phyloP scores from a whole-genome alignment of 92 coral and sea anemone genomes.

The Palythoa caribaeorum region DNA sequence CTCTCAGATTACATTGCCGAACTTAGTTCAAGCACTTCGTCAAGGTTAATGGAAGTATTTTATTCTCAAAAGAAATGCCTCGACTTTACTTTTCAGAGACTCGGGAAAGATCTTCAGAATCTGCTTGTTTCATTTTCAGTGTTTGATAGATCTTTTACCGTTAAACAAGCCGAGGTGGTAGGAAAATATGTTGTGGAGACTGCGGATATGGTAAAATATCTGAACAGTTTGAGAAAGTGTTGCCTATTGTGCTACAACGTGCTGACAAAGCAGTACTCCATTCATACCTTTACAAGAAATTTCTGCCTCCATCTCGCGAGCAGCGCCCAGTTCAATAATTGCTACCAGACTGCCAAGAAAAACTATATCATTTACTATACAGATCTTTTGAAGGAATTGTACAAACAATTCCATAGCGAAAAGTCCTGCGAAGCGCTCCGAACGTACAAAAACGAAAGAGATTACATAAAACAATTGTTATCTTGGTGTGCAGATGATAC shows the following conservation, averaged over 20 bases:
- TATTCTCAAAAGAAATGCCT: conserved; percentile 28
- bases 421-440: no score
- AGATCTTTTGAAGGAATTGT: conserved; percentile 30
- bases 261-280: no score
- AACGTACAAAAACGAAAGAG: conserved; percentile 46
- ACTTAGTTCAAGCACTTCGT: conserved; percentile 49
- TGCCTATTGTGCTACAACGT: no score
- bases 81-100: conserved; percentile 42
- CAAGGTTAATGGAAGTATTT: conserved; percentile 32
- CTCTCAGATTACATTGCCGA: conserved; percentile 36
- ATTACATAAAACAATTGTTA: conserved; percentile 43
- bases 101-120: not conserved
- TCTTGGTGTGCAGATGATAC: not conserved
- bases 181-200: not conserved
- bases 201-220: no score
- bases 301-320: no score
- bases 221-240: not conserved
- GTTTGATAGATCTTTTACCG: conserved; percentile 28
- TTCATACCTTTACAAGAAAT: no score
- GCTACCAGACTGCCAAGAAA: conserved; percentile 37
- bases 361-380: conserved; percentile 42
- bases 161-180: conserved; percentile 25
- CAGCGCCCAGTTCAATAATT: not conserved
- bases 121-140: conserved; percentile 5
- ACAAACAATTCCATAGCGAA: not conserved